Evolutionary conservation across 2,113 vertebrate genomes (phyloP).

Genomic region (Eulemur rufifrons): DNA sequence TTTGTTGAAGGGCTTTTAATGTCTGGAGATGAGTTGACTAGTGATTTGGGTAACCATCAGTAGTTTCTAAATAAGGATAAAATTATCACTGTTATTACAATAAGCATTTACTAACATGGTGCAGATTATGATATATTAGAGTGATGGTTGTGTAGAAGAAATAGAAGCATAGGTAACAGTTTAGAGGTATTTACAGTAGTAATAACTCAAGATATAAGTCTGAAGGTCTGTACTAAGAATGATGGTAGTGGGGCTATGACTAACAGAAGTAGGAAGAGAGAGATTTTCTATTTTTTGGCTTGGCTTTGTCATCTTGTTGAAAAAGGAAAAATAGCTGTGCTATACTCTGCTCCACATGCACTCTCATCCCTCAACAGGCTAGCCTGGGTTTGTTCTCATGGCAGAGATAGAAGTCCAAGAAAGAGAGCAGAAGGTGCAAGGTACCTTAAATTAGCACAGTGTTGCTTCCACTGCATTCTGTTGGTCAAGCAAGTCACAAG

Average conservation of each 20-base stretch:
- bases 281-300: background rate
- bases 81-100: background rate
- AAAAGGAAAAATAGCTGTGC: background rate
- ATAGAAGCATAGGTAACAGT: background rate
- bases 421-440: background rate
- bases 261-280: background rate
- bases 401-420: background rate
- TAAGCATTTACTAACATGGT: background rate
- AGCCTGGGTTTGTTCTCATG: background rate
- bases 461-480: background rate
- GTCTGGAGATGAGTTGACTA: background rate
- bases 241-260: background rate
- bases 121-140: background rate
- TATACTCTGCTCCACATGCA: background rate
- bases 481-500: background rate
- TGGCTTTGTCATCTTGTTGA: slow-evolving; percentile 8
- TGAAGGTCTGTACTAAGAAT: background rate
- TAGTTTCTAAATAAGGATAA: slow-evolving; percentile 24
- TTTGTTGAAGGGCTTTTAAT: background rate
- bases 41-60: background rate
- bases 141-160: background rate
- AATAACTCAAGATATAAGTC: background rate
- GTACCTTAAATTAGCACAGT: background rate
- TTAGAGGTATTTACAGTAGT: background rate
- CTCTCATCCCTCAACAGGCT: background rate